Conservation (phyloP, 1,140 invertebrate species). For the Varroa destructor region DNA sequence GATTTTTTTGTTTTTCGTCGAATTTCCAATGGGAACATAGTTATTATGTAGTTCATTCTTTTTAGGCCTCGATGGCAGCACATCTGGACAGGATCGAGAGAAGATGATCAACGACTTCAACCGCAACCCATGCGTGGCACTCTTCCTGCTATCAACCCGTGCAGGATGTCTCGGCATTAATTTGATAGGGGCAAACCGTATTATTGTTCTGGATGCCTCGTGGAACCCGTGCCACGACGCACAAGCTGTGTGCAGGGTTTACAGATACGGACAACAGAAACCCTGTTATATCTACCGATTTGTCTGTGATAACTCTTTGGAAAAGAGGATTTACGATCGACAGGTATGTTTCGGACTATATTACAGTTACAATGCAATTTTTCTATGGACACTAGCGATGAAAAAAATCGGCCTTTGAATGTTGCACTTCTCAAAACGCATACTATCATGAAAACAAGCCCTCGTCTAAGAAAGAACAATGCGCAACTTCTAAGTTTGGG, state of each 20-base stretch:
- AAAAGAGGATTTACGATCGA: slow-evolving; percentile 93
- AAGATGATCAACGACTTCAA: slow-evolving; percentile 96
- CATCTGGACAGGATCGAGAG: slow-evolving; percentile 78
- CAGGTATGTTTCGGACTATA: slow-evolving; percentile 45
- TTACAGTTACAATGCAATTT: too few relatives aligned
- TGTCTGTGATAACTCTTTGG: slow-evolving; percentile 89
- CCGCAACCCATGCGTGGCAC: slow-evolving; percentile 64
- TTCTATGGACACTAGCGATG: too few relatives aligned
- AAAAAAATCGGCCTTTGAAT: too few relatives aligned
- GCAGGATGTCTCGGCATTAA: slow-evolving; percentile 96
- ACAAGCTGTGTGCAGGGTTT: slow-evolving; percentile 92
- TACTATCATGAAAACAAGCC: too few relatives aligned
- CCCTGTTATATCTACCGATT: slow-evolving; percentile 88
- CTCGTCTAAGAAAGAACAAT: too few relatives aligned
- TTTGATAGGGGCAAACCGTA: slow-evolving; percentile 81
- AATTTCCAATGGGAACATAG: too few relatives aligned
- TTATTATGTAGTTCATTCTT: slow-evolving; percentile 21
- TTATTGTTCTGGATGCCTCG: slow-evolving; percentile 92
- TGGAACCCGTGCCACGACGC: slow-evolving; percentile 99
- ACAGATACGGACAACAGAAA: slow-evolving; percentile 87
- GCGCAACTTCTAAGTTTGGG: too few relatives aligned
- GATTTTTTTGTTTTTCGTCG: too few relatives aligned
- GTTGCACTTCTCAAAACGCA: too few relatives aligned
- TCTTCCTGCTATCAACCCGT: slow-evolving; percentile 92
- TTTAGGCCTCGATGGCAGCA: slow-evolving; percentile 79